Percentiles rank a stretch among this genome's conserved stretches.
Evolutionary conservation across 2,113 vertebrate species (phyloP).

Genomic region (Hymenochirus boettgeri): DNA sequence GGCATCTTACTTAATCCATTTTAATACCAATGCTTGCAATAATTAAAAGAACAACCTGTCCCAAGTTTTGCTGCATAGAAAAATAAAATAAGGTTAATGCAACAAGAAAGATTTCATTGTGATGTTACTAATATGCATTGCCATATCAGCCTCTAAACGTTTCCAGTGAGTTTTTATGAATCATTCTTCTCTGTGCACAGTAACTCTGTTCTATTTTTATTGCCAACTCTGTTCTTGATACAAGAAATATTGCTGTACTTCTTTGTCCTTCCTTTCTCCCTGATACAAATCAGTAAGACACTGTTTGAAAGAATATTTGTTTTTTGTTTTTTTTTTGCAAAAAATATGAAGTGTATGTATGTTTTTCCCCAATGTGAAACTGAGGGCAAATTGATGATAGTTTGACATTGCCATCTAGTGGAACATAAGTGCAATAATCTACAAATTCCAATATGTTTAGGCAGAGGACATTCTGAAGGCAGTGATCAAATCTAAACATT

Average conservation of each 20-base stretch:
- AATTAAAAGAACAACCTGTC: too few species aligned
- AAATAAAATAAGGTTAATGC: too few species aligned
- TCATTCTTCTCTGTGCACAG: slow-evolving; percentile 27
- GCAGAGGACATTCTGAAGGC: too few species aligned
- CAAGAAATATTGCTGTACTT: slow-evolving; percentile 34
- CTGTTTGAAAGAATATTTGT: slow-evolving; percentile 40
- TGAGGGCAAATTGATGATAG: slow-evolving; percentile 35
- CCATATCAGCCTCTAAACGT: slow-evolving; percentile 29
- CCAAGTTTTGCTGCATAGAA: too few species aligned
- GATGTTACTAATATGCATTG: slow-evolving; percentile 9
- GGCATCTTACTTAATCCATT: too few species aligned
- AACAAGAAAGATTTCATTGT: too few species aligned
- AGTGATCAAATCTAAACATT: too few species aligned
- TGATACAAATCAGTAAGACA: slow-evolving; percentile 40
- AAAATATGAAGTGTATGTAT: slow-evolving; percentile 7
- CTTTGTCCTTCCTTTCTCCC: slow-evolving; percentile 41
- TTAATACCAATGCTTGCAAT: too few species aligned
- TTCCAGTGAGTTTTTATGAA: slow-evolving; percentile 20
- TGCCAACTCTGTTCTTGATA: slow-evolving; percentile 36
- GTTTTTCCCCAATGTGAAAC: slow-evolving; percentile 35
- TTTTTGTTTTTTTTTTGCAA: slow-evolving; percentile 32
- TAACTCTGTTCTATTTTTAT: slow-evolving; percentile 16
- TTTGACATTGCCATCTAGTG: slow-evolving; percentile 41
- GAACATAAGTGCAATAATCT: background rate
- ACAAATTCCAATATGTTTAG: too few species aligned